phyloP scores from a whole-genome alignment of 2,113 vertebrate genomes.

The Oncorhynchus clarkii region DNA sequence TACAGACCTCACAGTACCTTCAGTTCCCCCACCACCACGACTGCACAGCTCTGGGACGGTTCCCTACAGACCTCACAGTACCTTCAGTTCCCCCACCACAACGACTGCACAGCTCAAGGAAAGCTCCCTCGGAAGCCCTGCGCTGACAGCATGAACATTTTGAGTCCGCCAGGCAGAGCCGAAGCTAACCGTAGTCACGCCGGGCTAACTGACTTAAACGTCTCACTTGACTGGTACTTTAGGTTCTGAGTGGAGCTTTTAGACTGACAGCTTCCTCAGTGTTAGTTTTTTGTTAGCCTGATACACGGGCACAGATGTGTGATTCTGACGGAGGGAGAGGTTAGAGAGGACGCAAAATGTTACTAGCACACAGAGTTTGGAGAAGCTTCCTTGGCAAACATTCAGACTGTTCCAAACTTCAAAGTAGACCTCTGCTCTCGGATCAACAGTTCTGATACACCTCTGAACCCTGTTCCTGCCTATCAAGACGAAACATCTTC shows the following conservation, averaged over 20 bases:
- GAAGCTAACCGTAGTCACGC: neutral
- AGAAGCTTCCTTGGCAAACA: neutral
- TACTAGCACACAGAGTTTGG: slow-evolving; percentile 29
- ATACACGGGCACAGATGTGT: neutral
- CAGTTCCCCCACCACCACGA: no score
- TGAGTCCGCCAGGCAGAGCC: slow-evolving; percentile 59
- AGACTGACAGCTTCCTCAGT: slow-evolving; percentile 39
- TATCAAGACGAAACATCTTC: slow-evolving; percentile 35
- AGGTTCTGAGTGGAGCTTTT: slow-evolving; percentile 10
- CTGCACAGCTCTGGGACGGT: no score
- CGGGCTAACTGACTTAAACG: slow-evolving; percentile 52
- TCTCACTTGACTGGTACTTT: slow-evolving; percentile 21
- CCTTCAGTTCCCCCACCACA: slow-evolving; percentile 42
- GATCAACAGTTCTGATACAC: slow-evolving; percentile 35
- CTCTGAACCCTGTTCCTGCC: slow-evolving; percentile 22
- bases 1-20: no score
- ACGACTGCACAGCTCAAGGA: slow-evolving; percentile 27
- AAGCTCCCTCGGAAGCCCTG: slow-evolving; percentile 32
- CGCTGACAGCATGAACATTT: slow-evolving; percentile 70
- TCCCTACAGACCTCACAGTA: slow-evolving; percentile 55
- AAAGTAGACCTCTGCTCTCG: slow-evolving; percentile 31
- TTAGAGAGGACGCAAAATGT: slow-evolving; percentile 23
- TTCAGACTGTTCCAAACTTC: slow-evolving; percentile 19
- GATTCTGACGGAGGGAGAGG: slow-evolving; percentile 13
- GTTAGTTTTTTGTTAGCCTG: slow-evolving; percentile 1